phyloP scores from a whole-genome alignment of 1,140 invertebrate genomes.

The Drosophila santomea region DNA sequence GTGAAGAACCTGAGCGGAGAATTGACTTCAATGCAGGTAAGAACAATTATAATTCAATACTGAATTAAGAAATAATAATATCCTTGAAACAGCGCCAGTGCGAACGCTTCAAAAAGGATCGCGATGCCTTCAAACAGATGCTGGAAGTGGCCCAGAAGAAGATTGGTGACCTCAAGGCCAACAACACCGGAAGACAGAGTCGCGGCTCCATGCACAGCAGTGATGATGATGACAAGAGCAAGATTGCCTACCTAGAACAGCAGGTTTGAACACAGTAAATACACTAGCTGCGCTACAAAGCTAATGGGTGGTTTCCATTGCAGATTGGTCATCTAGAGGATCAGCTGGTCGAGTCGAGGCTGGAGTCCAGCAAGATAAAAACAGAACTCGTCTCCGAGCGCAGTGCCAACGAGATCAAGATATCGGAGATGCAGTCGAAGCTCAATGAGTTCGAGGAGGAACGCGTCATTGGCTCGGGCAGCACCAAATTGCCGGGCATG shows the following conservation, averaged over 20 bases:
- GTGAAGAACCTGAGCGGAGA: conserved; percentile 94
- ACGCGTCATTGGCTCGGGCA: conserved; percentile 90
- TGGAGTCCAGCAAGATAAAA: conserved; percentile 93
- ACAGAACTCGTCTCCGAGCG: conserved; percentile 95
- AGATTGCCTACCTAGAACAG: conserved; percentile 90
- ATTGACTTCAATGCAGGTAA: conserved; percentile 92
- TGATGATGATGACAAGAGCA: conserved; percentile 87
- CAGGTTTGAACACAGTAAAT: conserved; percentile 85
- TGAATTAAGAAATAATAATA: neutral
- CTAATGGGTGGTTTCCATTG: neutral
- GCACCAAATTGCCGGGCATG: conserved; percentile 93
- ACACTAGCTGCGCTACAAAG: neutral
- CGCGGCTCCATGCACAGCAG: conserved; percentile 83
- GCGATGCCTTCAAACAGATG: conserved; percentile 96
- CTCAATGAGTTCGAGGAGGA: conserved; percentile 97
- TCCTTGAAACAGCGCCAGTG: conserved; percentile 69
- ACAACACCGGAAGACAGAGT: conserved; percentile 84
- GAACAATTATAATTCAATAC: no score
- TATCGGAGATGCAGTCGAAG: conserved; percentile 95
- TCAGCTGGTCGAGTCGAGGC: conserved; percentile 92
- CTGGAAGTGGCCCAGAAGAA: conserved; percentile 93
- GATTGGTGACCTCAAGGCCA: conserved; percentile 90
- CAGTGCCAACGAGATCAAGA: conserved; percentile 94
- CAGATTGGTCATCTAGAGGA: conserved; percentile 92
- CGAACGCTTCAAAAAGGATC: conserved; percentile 92